Conservation (phyloP, 2,888 invertebrate genomes). For the Eristalis arbustorum region DNA sequence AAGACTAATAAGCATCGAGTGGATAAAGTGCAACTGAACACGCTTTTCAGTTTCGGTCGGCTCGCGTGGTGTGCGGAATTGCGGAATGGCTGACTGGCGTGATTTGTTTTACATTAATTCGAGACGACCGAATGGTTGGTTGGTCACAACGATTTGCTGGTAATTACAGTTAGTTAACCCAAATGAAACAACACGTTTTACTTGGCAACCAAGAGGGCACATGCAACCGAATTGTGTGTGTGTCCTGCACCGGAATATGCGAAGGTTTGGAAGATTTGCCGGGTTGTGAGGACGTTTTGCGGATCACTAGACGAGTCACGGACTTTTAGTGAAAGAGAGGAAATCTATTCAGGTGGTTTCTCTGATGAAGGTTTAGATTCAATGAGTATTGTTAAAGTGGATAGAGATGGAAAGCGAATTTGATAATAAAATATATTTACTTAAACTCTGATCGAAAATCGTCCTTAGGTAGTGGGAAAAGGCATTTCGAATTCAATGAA, state of each 20-base stretch:
- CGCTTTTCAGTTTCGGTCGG: background rate
- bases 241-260: background rate
- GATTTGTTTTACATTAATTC: constrained; percentile 17
- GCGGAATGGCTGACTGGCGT: constrained; percentile 2
- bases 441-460: no score
- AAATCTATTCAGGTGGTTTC: background rate
- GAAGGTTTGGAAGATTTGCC: background rate
- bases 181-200: background rate
- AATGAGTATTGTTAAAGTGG: no score
- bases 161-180: constrained; percentile 10
- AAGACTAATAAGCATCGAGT: background rate
- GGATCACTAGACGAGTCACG: background rate
- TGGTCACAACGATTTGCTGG: constrained; percentile 6
- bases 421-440: no score
- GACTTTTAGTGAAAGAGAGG: background rate
- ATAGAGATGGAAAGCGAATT: no score
- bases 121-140: background rate
- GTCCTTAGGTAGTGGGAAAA: no score
- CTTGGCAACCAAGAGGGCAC: background rate
- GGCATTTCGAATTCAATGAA: no score
- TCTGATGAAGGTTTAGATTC: no score
- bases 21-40: constrained; percentile 16
- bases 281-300: background rate
- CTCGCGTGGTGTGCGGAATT: background rate
- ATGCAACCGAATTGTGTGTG: background rate